Base-by-base conservation (phyloP, 2,888 invertebrate genomes). In the Loripinus fragilis region DNA sequence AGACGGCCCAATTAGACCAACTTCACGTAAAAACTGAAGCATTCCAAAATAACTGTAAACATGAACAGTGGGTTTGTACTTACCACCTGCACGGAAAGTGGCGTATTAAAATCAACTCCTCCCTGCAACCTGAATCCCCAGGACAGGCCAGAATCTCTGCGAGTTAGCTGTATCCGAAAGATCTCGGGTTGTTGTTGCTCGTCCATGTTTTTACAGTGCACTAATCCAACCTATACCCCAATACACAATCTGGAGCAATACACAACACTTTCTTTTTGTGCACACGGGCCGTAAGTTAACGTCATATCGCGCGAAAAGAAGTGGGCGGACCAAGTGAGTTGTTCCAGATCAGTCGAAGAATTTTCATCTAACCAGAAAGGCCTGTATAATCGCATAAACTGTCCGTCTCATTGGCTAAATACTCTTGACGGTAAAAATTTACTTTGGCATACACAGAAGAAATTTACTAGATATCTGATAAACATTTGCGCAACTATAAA, bases 61-160 rank as follows among this genome's bases (percentile, higher is more conserved):
- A n/a, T n/a, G n/a, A n/a, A n/a, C n/a, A n/a, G n/a, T 17, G 38
- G 7, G 38, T 5, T 5, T 10, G 23, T 41, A 94, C 96, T 96
- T 95, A 93, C 93, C 89, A 90, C 86, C 81, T 92, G 92, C 69
- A 93, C 86, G 23, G 93, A 92, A 28, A 93, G 86, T 5, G 92
- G 91, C 33, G 90, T 91, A 68, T 89, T 90, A 81, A 93, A 93
- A 83, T 93, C 93, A 55, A 86, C 86, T 10, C 93, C 93, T 12
- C 93, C 93, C 78, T 93, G 93, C 45, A 93, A 87, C 41, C 93
- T 88, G 83, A 93, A 93, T 35, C 93, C 93, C 93, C 93, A 93
- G 0, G 93, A 89, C 35, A 87, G 83, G 7, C 87, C 89, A 2
- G 87, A 82, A 80, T 90, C 88, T 25, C 87, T 88, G 45, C 91